Base-by-base conservation (phyloP, 23 tunicate species). In the Botrylloides violaceus region DNA sequence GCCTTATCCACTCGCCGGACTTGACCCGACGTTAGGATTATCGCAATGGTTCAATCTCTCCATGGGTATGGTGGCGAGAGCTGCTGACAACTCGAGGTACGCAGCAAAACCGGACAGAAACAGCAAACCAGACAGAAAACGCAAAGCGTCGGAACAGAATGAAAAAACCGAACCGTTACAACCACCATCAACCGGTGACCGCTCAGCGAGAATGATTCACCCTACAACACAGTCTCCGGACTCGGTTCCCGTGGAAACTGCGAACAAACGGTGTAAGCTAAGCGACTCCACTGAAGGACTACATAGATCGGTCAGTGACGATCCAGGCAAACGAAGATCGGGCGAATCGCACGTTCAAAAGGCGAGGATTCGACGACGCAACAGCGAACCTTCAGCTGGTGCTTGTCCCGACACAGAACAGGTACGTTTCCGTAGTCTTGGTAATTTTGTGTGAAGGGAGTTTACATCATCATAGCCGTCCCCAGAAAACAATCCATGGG, bases 341-440 rank as follows among this genome's bases (percentile, higher is more conserved):
- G 58, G 37, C 74, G 74, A 68, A 68, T 3, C 27, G 18, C 18
- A 1, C 26, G 56, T 19, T 37, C 26, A 26, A 9, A 76, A 61
- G 57, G 27, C 36, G 38, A 36, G 36, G 7, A 0, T 76, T 7
- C 58, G 50, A 55, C 53, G 81, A 47, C 43, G 81, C 21, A 77
- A 65, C 72, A 77, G 81, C 61, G 81, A 73, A 32, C 81, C 81
- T 0, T 68, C 74, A 26, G 37, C 74, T 0, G 58, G 30, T 20
- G 58, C 26, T 5, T 31, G 9, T 22, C 4, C 74, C 21, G 58
- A 68, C 53, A 43, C 12, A 9, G 53, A 43, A 9, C 53, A 43
- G 53, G 53, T 43, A 43, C 53, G 15, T n/a, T n/a, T n/a, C n/a
- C n/a, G n/a, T n/a, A n/a, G n/a, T n/a, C n/a, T n/a, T n/a, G n/a